These are phyloP conservation scores for Corythornis madagascariensis DNA, from an alignment of 2,113 vertebrate genomes.

Conservation along the genomic window DNA sequence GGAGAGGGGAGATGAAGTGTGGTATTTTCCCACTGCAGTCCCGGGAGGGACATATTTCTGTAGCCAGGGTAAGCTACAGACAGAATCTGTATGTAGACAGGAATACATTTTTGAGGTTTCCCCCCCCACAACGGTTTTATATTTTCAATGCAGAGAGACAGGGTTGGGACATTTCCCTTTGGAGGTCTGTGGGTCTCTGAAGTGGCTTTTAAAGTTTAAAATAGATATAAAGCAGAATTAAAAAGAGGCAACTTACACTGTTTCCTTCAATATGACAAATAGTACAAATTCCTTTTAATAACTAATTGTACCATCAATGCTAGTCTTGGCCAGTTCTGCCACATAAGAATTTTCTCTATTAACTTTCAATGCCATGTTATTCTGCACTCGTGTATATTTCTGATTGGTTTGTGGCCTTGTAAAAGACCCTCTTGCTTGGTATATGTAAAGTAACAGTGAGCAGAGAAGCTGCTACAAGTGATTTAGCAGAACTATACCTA, in stretches of 20 bases:
- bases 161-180: background rate
- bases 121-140: background rate
- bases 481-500: background rate
- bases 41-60: background rate
- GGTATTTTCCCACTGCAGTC: background rate
- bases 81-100: background rate
- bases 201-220: slow-evolving; percentile 14
- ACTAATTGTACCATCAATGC: background rate
- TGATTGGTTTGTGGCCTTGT: background rate
- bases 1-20: background rate
- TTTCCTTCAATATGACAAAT: background rate
- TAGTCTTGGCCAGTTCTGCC: background rate
- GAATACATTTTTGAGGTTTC: slow-evolving; percentile 26
- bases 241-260: background rate
- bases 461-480: background rate
- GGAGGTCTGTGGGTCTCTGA: background rate
- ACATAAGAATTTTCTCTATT: background rate
- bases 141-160: background rate
- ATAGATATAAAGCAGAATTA: background rate
- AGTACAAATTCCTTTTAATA: background rate
- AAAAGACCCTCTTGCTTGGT: background rate
- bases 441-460: background rate
- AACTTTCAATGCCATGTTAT: background rate
- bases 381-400: background rate
- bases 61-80: background rate